A percentile compares a stretch with the other conserved stretches of the same genome.
These are phyloP conservation scores for Bombus superbus DNA, from an alignment of 1,140 invertebrate species.

Conservation along the genomic window DNA sequence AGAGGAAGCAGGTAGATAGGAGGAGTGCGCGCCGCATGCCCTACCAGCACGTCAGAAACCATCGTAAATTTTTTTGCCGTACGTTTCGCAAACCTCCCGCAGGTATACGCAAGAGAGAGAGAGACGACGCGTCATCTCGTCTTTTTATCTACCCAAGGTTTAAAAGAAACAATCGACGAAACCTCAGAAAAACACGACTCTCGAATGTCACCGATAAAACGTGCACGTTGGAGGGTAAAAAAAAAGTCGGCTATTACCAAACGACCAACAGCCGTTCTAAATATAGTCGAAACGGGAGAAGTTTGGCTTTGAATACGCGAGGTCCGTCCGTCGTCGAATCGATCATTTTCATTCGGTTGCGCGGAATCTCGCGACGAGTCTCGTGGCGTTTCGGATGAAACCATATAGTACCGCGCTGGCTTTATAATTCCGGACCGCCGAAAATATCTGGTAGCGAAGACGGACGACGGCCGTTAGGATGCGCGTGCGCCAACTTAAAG, in stretches of 20 bases:
- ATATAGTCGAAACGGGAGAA: constrained; percentile 54
- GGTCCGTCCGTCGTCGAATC: constrained; percentile 71
- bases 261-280: constrained; percentile 40
- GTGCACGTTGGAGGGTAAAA: too few species aligned
- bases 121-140: not conserved
- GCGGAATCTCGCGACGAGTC: constrained; percentile 24
- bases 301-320: constrained; percentile 66
- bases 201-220: too few species aligned
- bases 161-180: not conserved
- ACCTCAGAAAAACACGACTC: not conserved
- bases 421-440: constrained; percentile 42
- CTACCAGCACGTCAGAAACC: not conserved
- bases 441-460: constrained; percentile 51
- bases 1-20: constrained; percentile 13
- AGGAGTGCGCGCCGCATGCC: not conserved
- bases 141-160: constrained; percentile 4
- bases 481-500: constrained; percentile 19
- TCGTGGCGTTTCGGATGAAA: constrained; percentile 36
- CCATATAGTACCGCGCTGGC: constrained; percentile 21
- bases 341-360: constrained; percentile 70
- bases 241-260: not conserved
- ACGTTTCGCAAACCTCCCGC: not conserved
- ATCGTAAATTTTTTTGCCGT: constrained; percentile 49
- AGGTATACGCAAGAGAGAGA: constrained; percentile 22
- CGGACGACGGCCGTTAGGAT: constrained; percentile 28